Evolutionary conservation across 2,888 invertebrate genomes (phyloP), one percentile per base, ranked within the genome.

Genomic region (Stenodera caucasica): DNA sequence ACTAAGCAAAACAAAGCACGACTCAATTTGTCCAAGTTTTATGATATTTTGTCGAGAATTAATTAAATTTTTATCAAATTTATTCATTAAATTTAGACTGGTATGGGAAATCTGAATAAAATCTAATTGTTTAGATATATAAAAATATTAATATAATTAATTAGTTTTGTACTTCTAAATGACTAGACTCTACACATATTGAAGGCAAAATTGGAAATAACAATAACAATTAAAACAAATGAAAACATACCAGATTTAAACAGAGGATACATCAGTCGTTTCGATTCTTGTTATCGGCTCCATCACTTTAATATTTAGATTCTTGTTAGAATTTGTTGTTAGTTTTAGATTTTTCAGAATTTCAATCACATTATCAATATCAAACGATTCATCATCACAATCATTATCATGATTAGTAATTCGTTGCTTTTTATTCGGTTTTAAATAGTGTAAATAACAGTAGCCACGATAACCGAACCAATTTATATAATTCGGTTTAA

Each of bases 401-500:
- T 64, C 30, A 57, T 61, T 30, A 61, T 64, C 65, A 12, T 21
- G 15, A 12, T 57, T 58, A 18, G 61, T 58, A 37, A 57, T 60
- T 40, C 54, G 56, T 50, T 65, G 59, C 54, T 68, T 69, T 23
- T 57, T 68, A 70, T 83, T 84, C 54, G 86, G 83, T 78, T 90
- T 90, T 68, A 87, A 86, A 81, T 90, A 91, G 78, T 91, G 90
- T 69, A 92, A 82, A 72, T 87, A 90, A 65, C 80, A 80, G 64
- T 76, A 77, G 7, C 80, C 79, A 61, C 72, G 75, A 64, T 73
- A 73, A 1, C 80, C 80, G 23, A 75, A 72, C 92, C 92, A 92
- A 56, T 88, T 86, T 79, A 92, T 91, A 65, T 88, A 86, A 70
- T 86, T 85, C 5, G 92, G 91, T 74, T 89, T 90, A 58, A 91